phyloP scores from a whole-genome alignment of 2,797 vertebrate genomes.

The Etheostoma perlongum region DNA sequence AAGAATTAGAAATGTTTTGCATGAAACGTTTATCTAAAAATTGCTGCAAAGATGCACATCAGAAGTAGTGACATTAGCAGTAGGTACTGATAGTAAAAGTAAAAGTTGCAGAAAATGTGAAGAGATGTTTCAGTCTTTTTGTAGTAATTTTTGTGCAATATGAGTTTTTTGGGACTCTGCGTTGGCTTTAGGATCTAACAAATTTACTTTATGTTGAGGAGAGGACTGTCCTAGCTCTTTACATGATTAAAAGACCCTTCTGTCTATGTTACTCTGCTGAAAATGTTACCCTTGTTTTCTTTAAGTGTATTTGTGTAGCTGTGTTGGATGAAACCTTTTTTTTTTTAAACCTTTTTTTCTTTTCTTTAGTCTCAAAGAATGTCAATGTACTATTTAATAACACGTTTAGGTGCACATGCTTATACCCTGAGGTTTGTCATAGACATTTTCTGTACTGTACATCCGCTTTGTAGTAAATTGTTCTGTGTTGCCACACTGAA shows the following conservation, averaged over 20 bases:
- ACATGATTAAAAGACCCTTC: neutral
- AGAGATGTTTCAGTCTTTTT: neutral
- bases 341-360: neutral
- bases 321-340: neutral
- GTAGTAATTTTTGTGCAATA: neutral
- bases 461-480: slow-evolving; percentile 24
- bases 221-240: neutral
- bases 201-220: neutral
- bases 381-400: neutral
- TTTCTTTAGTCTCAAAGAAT: neutral
- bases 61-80: neutral
- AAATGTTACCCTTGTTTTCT: neutral
- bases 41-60: neutral
- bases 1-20: slow-evolving; percentile 3
- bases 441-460: slow-evolving; percentile 14
- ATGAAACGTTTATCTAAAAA: neutral
- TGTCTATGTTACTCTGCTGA: neutral
- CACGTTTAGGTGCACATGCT: neutral
- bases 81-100: neutral
- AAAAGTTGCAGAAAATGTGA: neutral
- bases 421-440: slow-evolving; percentile 1
- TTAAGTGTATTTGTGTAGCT: neutral
- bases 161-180: too few relatives aligned
- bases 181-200: neutral
- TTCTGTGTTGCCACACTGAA: neutral